Base-by-base conservation (phyloP, 2,113 vertebrate species). In the Dromaius novaehollandiae region DNA sequence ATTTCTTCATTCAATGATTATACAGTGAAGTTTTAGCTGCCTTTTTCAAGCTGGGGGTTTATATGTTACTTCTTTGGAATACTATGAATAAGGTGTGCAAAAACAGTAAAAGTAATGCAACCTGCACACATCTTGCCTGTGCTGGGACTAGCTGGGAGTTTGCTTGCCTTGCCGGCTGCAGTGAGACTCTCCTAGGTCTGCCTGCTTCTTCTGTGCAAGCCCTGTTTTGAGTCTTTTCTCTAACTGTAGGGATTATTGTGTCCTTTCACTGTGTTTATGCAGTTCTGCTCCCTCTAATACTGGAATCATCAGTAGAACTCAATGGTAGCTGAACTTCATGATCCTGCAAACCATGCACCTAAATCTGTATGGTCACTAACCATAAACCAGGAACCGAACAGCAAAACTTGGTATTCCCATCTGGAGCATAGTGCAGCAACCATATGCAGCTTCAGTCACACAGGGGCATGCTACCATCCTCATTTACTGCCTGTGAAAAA, bases 211-310 rank as follows among this genome's bases (percentile, higher is more conserved):
- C 51, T 73, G 40, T 88, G 51, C 56, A 66, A 3, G 34, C 9
- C 7, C 38, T 74, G 14, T 5, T 88, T 28, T 44, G 25, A 65
- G 32, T 68, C 42, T 53, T 82, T 40, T 36, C 30, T 30, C 21
- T 42, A 0, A 46, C 34, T 58, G 0, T 46, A 30, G 40, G 1
- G 1, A 26, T 40, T 25, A 20, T 24, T 11, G 7, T 77, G 15
- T 65, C 13, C 4, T 86, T 32, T 92, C 30, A 48, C 18, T 8
- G 30, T 68, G 42, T 73, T 69, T 46, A 5, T 56, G 3, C 34
- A n/a, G 5, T n/a, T 89, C 50, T 81, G 13, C 25, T 82, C n/a
- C 11, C n/a, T 36, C 0, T 44, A 36, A 4, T 64, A 56, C 24
- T 60, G 42, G 15, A 46, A 34, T 40, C 22, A 36, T 51, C 51